These are phyloP conservation scores for Salticus scenicus DNA, from an alignment of 2,888 invertebrate species.

Conservation along the genomic window DNA sequence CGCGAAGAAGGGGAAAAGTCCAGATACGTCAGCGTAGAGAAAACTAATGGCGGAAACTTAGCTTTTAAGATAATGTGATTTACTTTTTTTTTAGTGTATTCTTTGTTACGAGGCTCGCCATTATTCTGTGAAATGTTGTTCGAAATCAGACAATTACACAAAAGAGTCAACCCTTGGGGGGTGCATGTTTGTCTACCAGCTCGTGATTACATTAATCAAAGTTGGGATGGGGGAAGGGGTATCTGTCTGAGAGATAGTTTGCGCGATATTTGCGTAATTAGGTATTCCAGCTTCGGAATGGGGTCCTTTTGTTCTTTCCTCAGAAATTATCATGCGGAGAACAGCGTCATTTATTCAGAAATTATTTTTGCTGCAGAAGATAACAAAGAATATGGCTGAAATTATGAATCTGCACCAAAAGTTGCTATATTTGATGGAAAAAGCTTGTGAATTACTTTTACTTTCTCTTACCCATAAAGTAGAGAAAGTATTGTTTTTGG, in stretches of 20 bases:
- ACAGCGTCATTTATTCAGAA: not conserved
- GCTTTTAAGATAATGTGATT: constrained; percentile 9
- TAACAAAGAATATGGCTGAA: too few relatives aligned
- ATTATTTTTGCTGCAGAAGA: not conserved
- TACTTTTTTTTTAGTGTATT: not conserved
- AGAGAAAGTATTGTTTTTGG: too few relatives aligned
- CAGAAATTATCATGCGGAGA: constrained; percentile 7
- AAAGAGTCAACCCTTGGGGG: not conserved
- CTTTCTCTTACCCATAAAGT: too few relatives aligned
- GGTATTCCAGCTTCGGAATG: not conserved
- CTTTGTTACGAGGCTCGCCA: not conserved
- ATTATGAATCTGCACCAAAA: too few relatives aligned
- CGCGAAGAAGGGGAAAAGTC: not conserved
- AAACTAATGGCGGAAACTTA: constrained; percentile 2
- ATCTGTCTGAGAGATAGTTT: not conserved
- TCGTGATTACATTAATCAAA: constrained; percentile 12
- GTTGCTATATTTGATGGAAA: too few relatives aligned
- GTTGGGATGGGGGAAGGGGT: not conserved
- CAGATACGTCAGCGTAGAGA: not conserved
- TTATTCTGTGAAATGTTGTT: constrained; percentile 1
- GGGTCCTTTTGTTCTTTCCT: not conserved
- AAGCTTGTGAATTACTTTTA: too few relatives aligned
- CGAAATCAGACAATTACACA: not conserved
- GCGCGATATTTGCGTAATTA: not conserved
- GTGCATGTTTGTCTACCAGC: constrained; percentile 3